Evolutionary conservation across 1,140 invertebrate genomes (phyloP), one percentile per base, ranked within the genome.

Genomic region (Sarcophaga bullata): DNA sequence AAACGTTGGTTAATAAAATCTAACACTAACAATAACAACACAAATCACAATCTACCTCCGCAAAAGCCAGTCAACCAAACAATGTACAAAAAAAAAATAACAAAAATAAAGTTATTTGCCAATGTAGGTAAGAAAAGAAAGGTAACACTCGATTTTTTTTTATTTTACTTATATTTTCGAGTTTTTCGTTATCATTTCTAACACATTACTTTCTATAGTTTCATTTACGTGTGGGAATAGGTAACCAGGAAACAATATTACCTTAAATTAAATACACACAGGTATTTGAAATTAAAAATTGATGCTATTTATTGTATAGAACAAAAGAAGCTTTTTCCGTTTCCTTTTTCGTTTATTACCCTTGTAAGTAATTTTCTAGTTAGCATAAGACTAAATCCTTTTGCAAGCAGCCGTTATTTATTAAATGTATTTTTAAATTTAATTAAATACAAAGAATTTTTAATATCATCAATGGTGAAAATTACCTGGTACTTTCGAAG

Each of bases 401-500:
- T 17, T 19, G 25, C 25, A 17, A 68, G 62, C 17, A 78, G 75
- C 75, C 75, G 75, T 78, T 52, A 78, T 78, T 78, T 78, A 17
- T 50, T 50, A 17, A 17, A 3, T 8, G 25, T 7, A 17, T 6
- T 6, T 25, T 25, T 68, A 25, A 68, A 62, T 68, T 25, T 68
- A 17, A 68, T 25, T 68, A 49, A 11, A 8, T 47, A 37, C 37
- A 62, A 46, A 46, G 4, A n/a, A 52, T 68, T n/a, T 48, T 68
- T 17, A 81, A 50, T 6, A 54, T 37, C 1, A 80, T 19, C 46
- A 17, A 47, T 78, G 19, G 47, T 78, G 17, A 72, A 72, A 17
- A 72, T 84, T 93, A 96, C 95, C 95, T 96, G 88, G 95, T 95
- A 88, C 93, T 95, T 91, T 96, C 96, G 91, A 97, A 97, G 91